Evolutionary conservation across 1,140 invertebrate genomes (phyloP), one percentile per base, ranked within the genome.

Genomic region (Mizuhopecten yessoensis): DNA sequence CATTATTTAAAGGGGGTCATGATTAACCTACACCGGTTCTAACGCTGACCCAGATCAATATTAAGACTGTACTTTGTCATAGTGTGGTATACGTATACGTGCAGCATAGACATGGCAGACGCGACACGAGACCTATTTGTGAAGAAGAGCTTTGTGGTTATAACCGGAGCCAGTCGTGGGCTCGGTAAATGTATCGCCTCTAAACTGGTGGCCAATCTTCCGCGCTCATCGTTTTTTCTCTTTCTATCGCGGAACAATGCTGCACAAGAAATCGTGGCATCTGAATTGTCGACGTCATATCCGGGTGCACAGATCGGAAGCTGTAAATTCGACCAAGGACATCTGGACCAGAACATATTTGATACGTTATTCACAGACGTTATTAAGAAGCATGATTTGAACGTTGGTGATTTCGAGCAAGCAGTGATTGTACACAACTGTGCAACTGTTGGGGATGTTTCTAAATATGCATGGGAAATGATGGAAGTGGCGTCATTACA

Each of bases 381-480:
- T 90, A 97, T 92, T 92, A 36, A 95, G 39, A 94, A 96, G 86
- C 94, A 94, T 49, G 90, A 87, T 7, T 87, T 91, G 29, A 96
- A 95, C 45, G 34, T 96, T 11, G 90, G 95, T 33, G 95, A 97
- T 88, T 98, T 98, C 95, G 97, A 98, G 88, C 97, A 97, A 89
- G 97, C 97, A 34, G 95, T 99, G 7, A 97, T 99, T 29, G 97
- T 99, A 89, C 99, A 99, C 95, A 99, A 99, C 97, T 98, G 98
- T 15, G 99, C 98, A 3, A 98, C 98, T 0, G 94, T 99, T 39
- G 99, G 99, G 23, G 97, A 98, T 96, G 95, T 98, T 34, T 96
- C 97, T 0, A 97, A 98, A 93, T 96, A 92, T 96, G 92, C 97
- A 97, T 89, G 45, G 39, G 96, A 97, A 49, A 97, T 98, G 97